Evolutionary conservation across 2,113 vertebrate species (phyloP).

Genomic region (Lophius piscatorius): DNA sequence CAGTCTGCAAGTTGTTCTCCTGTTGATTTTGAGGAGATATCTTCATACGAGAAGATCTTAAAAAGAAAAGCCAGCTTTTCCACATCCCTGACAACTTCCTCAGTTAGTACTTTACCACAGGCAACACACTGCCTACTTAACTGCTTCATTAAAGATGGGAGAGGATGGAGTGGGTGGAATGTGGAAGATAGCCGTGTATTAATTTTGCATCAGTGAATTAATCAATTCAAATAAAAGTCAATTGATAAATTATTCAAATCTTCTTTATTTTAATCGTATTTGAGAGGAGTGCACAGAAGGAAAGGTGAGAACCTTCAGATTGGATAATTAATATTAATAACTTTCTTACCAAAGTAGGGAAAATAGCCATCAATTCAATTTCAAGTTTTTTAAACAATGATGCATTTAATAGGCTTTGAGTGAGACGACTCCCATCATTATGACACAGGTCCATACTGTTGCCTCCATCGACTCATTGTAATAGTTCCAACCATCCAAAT

Average conservation of each 20-base stretch:
- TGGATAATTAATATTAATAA: slow-evolving; percentile 95
- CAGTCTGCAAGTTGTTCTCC: slow-evolving; percentile 5
- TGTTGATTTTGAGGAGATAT: slow-evolving; percentile 49
- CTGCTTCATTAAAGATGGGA: slow-evolving; percentile 75
- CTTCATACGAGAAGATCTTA: slow-evolving; percentile 53
- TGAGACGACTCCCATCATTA: slow-evolving; percentile 52
- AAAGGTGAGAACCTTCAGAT: slow-evolving; percentile 80
- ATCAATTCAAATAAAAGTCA: slow-evolving; percentile 93
- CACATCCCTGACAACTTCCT: slow-evolving; percentile 21
- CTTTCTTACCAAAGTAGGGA: slow-evolving; percentile 84
- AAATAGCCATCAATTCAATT: slow-evolving; percentile 69
- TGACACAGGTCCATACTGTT: no score
- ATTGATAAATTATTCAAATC: slow-evolving; percentile 91
- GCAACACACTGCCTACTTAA: slow-evolving; percentile 59
- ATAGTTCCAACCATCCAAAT: slow-evolving; percentile 12
- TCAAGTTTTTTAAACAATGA: slow-evolving; percentile 33
- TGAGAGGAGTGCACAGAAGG: slow-evolving; percentile 66
- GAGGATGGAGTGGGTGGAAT: slow-evolving; percentile 57
- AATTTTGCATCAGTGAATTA: slow-evolving; percentile 90
- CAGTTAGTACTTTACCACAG: slow-evolving; percentile 53
- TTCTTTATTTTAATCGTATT: slow-evolving; percentile 80
- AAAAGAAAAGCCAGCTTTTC: slow-evolving; percentile 19
- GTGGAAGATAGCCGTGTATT: slow-evolving; percentile 77
- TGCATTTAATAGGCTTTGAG: slow-evolving; percentile 68
- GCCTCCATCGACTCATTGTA: slow-evolving; percentile 26